Evolutionary conservation across 2,113 vertebrate genomes (phyloP).

Genomic region (Labrus mixtus): DNA sequence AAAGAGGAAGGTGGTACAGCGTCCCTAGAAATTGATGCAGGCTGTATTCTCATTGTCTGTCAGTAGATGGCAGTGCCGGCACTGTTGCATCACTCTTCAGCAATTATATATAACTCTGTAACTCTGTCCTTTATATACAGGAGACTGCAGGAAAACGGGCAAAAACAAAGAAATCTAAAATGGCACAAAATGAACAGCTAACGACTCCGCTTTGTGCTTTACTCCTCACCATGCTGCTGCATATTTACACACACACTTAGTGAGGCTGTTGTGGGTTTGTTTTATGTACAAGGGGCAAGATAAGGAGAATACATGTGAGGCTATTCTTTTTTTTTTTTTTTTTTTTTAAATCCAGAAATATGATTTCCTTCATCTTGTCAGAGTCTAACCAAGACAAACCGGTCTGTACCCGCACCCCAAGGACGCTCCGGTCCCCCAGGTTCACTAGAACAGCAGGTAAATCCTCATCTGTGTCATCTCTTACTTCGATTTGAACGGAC

Average conservation of each 20-base stretch:
- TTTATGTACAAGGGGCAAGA: conserved; percentile 43
- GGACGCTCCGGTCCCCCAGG: not conserved
- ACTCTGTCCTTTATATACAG: conserved; percentile 60
- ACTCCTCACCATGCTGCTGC: conserved; percentile 39
- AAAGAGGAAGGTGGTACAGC: not conserved
- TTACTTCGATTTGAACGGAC: conserved; percentile 13
- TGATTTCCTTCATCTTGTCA: conserved; percentile 76
- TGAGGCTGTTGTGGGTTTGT: conserved; percentile 38
- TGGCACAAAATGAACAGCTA: conserved; percentile 7
- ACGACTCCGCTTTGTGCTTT: not conserved
- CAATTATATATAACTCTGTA: conserved; percentile 70
- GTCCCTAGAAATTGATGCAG: conserved; percentile 69
- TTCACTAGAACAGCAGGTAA: not conserved
- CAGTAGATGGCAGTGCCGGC: conserved; percentile 85
- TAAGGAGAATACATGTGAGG: conserved; percentile 13
- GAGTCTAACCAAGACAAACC: conserved; percentile 49
- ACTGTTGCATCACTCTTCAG: conserved; percentile 75
- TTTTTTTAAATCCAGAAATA: conserved; percentile 70
- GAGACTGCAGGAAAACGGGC: conserved; percentile 56
- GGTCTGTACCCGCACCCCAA: conserved; percentile 52
- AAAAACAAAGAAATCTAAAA: conserved; percentile 12
- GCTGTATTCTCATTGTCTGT: conserved; percentile 72
- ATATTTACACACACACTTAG: conserved; percentile 44
- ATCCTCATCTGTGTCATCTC: not conserved
- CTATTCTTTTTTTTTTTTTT: conserved; percentile 17